Percentiles rank a stretch among this genome's conserved stretches.
phyloP scores from a whole-genome alignment of 2,113 vertebrate species.

The Siphamia tubifer region DNA sequence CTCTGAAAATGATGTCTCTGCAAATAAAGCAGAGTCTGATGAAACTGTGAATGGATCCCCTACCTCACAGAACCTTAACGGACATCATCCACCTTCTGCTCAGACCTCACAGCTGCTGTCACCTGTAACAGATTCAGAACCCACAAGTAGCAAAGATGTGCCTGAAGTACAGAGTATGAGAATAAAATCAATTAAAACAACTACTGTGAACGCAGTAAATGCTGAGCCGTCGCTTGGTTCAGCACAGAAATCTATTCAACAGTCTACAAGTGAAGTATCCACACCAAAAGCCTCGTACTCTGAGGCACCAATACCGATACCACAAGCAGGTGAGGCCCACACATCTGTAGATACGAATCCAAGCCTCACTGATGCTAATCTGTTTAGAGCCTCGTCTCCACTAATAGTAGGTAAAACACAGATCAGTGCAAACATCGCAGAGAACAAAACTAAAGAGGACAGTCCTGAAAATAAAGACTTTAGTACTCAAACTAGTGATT shows the following conservation, averaged over 20 bases:
- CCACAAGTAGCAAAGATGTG: constrained; percentile 29
- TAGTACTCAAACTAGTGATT: neutral
- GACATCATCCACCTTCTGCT: constrained; percentile 9
- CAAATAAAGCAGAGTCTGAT: constrained; percentile 24
- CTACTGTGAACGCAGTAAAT: constrained; percentile 50
- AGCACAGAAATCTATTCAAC: constrained; percentile 57
- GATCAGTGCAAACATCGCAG: constrained; percentile 8
- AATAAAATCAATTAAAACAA: constrained; percentile 43
- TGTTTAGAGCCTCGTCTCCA: no score
- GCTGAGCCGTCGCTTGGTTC: constrained; percentile 47
- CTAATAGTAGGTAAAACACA: constrained; percentile 37
- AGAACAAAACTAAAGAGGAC: constrained; percentile 2
- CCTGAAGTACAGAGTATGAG: constrained; percentile 40
- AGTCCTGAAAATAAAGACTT: constrained; percentile 5
- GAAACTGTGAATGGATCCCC: constrained; percentile 11
- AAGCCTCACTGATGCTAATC: constrained; percentile 22
- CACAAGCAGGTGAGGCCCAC: constrained; percentile 69
- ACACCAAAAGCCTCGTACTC: constrained; percentile 59
- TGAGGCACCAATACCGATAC: constrained; percentile 60
- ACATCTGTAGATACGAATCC: constrained; percentile 27
- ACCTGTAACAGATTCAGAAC: constrained; percentile 27
- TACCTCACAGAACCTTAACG: constrained; percentile 18
- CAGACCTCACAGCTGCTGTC: constrained; percentile 6
- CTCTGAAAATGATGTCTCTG: constrained; percentile 16
- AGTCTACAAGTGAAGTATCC: constrained; percentile 54